Percentiles rank a stretch among this genome's conserved stretches.
Conservation (phyloP, 2,888 invertebrate genomes). For the Chaetoderma sp. region DNA sequence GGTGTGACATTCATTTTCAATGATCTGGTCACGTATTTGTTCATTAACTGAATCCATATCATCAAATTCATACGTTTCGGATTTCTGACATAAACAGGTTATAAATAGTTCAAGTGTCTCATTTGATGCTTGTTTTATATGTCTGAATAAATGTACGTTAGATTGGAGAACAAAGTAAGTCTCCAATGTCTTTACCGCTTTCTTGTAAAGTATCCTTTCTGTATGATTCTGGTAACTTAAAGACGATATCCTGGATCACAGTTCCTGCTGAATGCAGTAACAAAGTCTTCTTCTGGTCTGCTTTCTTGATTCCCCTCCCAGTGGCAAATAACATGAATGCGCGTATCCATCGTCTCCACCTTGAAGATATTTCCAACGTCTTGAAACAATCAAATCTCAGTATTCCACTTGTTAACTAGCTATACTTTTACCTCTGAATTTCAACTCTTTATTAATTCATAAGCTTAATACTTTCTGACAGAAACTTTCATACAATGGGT, state of each 20-base stretch:
- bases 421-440: no score
- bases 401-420: no score
- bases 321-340: constrained; percentile 1
- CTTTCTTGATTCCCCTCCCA: not conserved
- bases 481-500: no score
- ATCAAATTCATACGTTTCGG: not conserved
- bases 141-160: constrained; percentile 10
- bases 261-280: constrained; percentile 11
- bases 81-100: not conserved
- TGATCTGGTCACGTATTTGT: not conserved
- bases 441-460: no score
- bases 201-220: no score
- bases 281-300: constrained; percentile 3
- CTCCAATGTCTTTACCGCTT: not conserved
- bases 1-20: not conserved
- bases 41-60: not conserved
- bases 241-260: constrained; percentile 16
- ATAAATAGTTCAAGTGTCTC: constrained; percentile 8
- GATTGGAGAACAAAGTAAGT: not conserved
- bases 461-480: no score
- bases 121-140: not conserved
- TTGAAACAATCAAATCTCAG: no score
- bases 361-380: no score
- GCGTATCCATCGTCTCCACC: constrained; percentile 9
- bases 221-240: no score